These are phyloP conservation scores for Megaceryle maxima DNA, from an alignment of 2,113 vertebrate species.

Conservation along the genomic window DNA sequence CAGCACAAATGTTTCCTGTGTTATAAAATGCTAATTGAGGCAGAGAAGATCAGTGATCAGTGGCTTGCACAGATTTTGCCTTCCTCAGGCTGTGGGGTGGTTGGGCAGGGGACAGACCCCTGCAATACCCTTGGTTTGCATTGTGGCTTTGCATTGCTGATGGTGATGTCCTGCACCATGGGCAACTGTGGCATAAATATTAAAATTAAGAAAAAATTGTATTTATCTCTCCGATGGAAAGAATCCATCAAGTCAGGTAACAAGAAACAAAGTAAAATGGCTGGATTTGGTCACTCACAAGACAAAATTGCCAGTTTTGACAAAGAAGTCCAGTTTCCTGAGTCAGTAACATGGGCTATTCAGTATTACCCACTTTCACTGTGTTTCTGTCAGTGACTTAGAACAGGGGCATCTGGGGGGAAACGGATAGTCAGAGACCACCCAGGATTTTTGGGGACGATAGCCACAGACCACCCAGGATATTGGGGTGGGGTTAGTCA, in stretches of 20 bases:
- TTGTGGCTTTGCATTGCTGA: fast-evolving
- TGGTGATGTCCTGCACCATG: neutral
- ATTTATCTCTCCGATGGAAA: neutral
- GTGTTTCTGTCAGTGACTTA: neutral
- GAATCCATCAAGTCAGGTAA: neutral
- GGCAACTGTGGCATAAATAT: neutral
- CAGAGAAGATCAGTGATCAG: fast-evolving
- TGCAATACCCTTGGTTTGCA: fast-evolving
- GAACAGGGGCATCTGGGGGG: neutral
- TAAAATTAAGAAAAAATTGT: neutral
- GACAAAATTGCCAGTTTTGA: fast-evolving
- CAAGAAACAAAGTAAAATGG: neutral
- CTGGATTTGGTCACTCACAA: neutral
- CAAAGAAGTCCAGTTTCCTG: neutral
- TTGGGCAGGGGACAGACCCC: neutral
- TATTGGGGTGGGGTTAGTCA: neutral
- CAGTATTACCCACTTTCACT: neutral
- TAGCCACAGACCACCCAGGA: neutral
- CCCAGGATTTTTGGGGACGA: neutral
- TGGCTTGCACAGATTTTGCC: neutral
- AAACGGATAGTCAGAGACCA: neutral
- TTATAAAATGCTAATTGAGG: neutral
- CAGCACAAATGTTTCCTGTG: neutral
- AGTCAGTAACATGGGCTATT: neutral
- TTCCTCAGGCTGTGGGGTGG: neutral